A percentile compares a stretch with the other conserved stretches of the same genome.
Conservation (phyloP, 2,888 invertebrate species). For the Matsumyia berberina region DNA sequence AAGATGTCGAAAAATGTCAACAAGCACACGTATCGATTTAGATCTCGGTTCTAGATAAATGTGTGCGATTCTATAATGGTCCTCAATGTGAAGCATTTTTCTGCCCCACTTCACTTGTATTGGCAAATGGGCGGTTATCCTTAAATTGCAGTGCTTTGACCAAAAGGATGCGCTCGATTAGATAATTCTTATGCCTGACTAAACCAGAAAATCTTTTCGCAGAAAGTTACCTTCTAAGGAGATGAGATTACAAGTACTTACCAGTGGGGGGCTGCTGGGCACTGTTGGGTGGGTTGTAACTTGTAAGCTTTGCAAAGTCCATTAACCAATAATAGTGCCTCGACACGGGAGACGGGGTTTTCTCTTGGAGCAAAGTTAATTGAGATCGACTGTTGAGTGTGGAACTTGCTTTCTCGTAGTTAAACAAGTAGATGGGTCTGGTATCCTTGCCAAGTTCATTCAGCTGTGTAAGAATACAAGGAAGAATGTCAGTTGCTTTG, state of each 20-base stretch:
- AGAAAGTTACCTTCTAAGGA: conserved; percentile 46
- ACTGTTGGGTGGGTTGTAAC: conserved; percentile 30
- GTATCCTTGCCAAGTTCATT: conserved; percentile 25
- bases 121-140: conserved; percentile 60
- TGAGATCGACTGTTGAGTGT: conserved; percentile 29
- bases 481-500: neutral
- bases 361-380: conserved; percentile 23
- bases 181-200: conserved; percentile 68
- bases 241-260: conserved; percentile 66
- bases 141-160: conserved; percentile 71
- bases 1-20: conserved; percentile 64
- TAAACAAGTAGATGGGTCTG: conserved; percentile 11
- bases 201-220: conserved; percentile 55
- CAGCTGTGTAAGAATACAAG: conserved; percentile 6
- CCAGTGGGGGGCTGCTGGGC: neutral
- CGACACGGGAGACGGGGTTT: conserved; percentile 7
- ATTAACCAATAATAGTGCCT: conserved; percentile 52
- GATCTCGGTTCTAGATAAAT: conserved; percentile 53
- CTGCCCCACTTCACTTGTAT: conserved; percentile 68
- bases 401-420: neutral
- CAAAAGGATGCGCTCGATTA: conserved; percentile 73
- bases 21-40: conserved; percentile 62
- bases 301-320: conserved; percentile 58
- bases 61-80: conserved; percentile 15
- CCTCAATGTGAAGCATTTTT: conserved; percentile 57